Conservation (phyloP, 1,140 invertebrate species). For the Chymomyza costata region DNA sequence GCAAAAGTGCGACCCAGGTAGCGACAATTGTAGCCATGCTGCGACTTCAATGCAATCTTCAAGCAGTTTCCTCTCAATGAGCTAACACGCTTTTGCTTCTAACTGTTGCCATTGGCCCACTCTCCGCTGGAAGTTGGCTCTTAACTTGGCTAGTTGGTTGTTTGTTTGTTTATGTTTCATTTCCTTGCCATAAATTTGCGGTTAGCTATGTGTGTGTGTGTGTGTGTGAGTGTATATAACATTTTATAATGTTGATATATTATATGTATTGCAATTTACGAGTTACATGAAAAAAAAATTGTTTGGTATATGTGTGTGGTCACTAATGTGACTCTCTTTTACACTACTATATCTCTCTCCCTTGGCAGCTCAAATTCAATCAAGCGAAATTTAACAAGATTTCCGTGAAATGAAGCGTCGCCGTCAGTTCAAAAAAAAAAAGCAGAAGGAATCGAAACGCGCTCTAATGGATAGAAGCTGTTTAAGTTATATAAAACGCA, state of each 20-base stretch:
- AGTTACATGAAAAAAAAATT: conserved; percentile 25
- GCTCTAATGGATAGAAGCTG: conserved; percentile 43
- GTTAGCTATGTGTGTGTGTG: conserved; percentile 14
- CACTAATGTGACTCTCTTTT: conserved; percentile 24
- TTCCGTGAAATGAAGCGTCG: conserved; percentile 49
- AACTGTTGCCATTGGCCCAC: conserved; percentile 28
- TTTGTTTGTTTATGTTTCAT: conserved; percentile 47
- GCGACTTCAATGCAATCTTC: conserved; percentile 50
- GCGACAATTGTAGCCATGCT: conserved; percentile 22
- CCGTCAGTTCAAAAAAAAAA: conserved; percentile 14
- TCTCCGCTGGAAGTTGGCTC: too few species aligned
- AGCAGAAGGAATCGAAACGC: conserved; percentile 13
- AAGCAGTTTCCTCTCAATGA: conserved; percentile 30
- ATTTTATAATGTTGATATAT: conserved; percentile 53
- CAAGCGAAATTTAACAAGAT: conserved; percentile 66
- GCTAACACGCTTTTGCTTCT: conserved; percentile 67
- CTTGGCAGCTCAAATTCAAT: conserved; percentile 60
- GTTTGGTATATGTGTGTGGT: conserved; percentile 30
- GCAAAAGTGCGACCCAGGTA: conserved; percentile 43
- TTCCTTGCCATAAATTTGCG: conserved; percentile 59
- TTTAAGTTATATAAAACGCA: too few species aligned
- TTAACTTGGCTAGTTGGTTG: conserved; percentile 8
- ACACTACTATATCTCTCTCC: conserved; percentile 23
- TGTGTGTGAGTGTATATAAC: conserved; percentile 17
- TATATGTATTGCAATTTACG: conserved; percentile 29